Conservation (phyloP, 2,888 invertebrate species). For the Linnaemya vulpina region DNA sequence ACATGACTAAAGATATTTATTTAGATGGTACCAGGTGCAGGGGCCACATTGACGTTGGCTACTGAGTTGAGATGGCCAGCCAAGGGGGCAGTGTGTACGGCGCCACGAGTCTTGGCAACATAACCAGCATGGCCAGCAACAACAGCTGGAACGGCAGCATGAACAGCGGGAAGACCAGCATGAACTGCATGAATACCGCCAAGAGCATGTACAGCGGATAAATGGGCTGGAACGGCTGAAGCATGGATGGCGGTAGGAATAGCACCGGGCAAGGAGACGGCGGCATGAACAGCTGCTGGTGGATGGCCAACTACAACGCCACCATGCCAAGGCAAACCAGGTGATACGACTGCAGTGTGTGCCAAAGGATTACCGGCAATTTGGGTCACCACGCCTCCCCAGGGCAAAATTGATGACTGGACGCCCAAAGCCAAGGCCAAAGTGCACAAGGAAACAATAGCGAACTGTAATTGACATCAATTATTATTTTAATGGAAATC, state of each 20-base stretch:
- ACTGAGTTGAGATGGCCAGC: slow-evolving; percentile 60
- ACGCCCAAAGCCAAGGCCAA: slow-evolving; percentile 80
- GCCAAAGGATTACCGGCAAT: slow-evolving; percentile 75
- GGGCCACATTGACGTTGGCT: slow-evolving; percentile 68
- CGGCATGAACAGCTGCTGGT: slow-evolving; percentile 22
- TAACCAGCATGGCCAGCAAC: slow-evolving; percentile 48
- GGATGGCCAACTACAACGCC: slow-evolving; percentile 55
- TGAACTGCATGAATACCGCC: slow-evolving; percentile 33
- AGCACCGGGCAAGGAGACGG: slow-evolving; percentile 16
- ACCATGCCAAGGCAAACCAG: slow-evolving; percentile 63
- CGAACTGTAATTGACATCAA: slow-evolving; percentile 76
- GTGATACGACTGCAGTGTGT: slow-evolving; percentile 75
- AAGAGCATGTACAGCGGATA: slow-evolving; percentile 11
- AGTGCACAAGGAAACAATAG: slow-evolving; percentile 76
- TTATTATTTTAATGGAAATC: neutral
- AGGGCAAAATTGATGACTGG: slow-evolving; percentile 78
- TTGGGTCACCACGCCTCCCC: slow-evolving; percentile 74
- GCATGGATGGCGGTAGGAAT: slow-evolving; percentile 36
- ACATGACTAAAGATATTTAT: neutral
- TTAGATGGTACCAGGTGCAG: slow-evolving; percentile 70
- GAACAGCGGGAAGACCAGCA: slow-evolving; percentile 23
- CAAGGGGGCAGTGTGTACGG: slow-evolving; percentile 63
- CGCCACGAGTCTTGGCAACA: slow-evolving; percentile 64
- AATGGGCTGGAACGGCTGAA: slow-evolving; percentile 3
- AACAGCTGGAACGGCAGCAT: slow-evolving; percentile 37